A percentile compares a stretch with the other conserved stretches of the same genome.
These are phyloP conservation scores for Atethmia centrago DNA, from an alignment of 2,888 invertebrate species.

Conservation along the genomic window DNA sequence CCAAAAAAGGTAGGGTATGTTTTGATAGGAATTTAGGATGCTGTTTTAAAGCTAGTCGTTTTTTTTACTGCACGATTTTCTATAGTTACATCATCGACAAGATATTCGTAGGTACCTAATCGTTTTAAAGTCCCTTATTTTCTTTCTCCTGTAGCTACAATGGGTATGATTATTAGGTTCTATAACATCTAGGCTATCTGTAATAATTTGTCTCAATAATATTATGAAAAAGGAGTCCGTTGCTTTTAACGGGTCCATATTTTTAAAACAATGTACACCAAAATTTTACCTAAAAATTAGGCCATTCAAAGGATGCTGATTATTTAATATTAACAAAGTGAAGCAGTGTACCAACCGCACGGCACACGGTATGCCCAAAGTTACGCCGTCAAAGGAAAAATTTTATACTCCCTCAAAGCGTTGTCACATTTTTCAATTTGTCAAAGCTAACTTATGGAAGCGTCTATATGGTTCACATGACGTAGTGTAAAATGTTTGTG, in stretches of 20 bases:
- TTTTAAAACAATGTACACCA: slow-evolving; percentile 9
- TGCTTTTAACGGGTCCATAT: neutral
- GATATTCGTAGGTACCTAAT: neutral
- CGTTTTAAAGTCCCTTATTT: neutral
- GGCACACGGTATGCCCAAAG: slow-evolving; percentile 56
- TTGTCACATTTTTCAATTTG: slow-evolving; percentile 66
- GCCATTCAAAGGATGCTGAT: slow-evolving; percentile 19
- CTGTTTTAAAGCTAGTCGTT: neutral
- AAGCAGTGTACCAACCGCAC: slow-evolving; percentile 32
- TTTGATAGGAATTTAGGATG: neutral
- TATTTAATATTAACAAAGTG: slow-evolving; percentile 43
- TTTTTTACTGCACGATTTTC: neutral
- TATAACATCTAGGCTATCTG: neutral
- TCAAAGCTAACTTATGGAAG: slow-evolving; percentile 60
- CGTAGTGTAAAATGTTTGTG: slow-evolving; percentile 49
- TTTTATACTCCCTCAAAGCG: slow-evolving; percentile 58
- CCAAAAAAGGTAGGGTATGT: slow-evolving; percentile 15
- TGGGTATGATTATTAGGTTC: neutral
- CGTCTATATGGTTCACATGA: slow-evolving; percentile 32
- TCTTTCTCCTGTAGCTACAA: neutral
- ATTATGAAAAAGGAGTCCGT: neutral
- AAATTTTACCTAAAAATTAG: slow-evolving; percentile 5
- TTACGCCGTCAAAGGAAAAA: slow-evolving; percentile 71
- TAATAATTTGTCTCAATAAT: neutral
- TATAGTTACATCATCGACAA: neutral